Evolutionary conservation across 2,113 vertebrate genomes (phyloP), one percentile per base, ranked within the genome.

Genomic region (Aplodontia rufa): DNA sequence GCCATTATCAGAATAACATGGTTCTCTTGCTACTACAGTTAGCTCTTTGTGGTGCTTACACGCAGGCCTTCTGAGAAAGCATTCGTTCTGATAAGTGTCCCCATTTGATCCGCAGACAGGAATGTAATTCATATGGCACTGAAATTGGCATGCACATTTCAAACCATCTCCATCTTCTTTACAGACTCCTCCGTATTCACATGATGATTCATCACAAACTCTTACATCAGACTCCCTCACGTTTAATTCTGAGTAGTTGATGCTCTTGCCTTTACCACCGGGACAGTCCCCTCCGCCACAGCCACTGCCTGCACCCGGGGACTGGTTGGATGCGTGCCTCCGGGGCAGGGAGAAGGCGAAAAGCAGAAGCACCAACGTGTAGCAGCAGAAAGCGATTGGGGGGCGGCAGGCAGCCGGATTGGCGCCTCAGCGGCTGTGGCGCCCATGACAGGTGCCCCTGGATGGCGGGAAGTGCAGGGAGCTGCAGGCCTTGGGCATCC

Each of bases 81-180:
- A n/a, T n/a, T n/a, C n/a, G n/a, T n/a, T n/a, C n/a, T n/a, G n/a
- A n/a, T n/a, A n/a, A n/a, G n/a, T n/a, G n/a, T n/a, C n/a, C n/a
- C n/a, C n/a, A n/a, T n/a, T n/a, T n/a, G n/a, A n/a, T n/a, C n/a
- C n/a, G n/a, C n/a, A n/a, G n/a, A n/a, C n/a, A n/a, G n/a, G n/a
- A n/a, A n/a, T n/a, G n/a, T n/a, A n/a, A n/a, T n/a, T n/a, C n/a
- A n/a, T n/a, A n/a, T n/a, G n/a, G n/a, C n/a, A n/a, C 99, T 99
- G 99, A 97, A 99, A 99, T 68, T 99, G 99, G 97, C 99, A 99
- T 35, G 99, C 99, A 97, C 99, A 99, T 96, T 99, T 99, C 98
- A 99, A 98, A 96, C 98, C 98, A n/a, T 99, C 98, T 0, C 99
- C 98, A 87, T 99, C 99, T 97, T 99, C 99, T 95, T 99, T 98